Evolutionary conservation across 1,140 invertebrate genomes (phyloP).

Genomic region (Cephus cinctus): DNA sequence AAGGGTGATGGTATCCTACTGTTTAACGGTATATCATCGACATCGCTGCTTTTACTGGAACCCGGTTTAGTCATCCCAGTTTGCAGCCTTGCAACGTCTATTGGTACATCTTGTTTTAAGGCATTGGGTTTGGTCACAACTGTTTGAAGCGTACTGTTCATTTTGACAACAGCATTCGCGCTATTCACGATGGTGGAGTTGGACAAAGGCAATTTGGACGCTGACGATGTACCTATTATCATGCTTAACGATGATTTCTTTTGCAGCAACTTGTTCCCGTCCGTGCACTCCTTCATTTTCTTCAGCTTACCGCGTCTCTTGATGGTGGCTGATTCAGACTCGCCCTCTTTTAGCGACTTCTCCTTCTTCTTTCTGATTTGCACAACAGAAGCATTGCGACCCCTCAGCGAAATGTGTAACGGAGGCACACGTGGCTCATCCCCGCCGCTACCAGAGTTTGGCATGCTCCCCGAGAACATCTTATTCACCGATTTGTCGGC

Average conservation of each 20-base stretch:
- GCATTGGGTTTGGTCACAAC: constrained; percentile 48
- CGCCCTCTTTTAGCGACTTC: constrained; percentile 53
- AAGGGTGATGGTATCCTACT: constrained; percentile 54
- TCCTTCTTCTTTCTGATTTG: constrained; percentile 78
- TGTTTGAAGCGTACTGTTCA: constrained; percentile 48
- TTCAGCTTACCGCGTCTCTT: constrained; percentile 51
- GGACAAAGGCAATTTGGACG: constrained; percentile 47
- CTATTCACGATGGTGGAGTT: constrained; percentile 48
- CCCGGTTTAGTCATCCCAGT: constrained; percentile 34
- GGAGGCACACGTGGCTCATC: constrained; percentile 83
- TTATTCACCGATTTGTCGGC: constrained; percentile 54
- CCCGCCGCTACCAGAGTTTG: constrained; percentile 28
- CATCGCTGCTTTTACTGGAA: constrained; percentile 45
- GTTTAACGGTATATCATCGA: constrained; percentile 53
- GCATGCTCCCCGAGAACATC: constrained; percentile 31
- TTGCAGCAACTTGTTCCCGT: constrained; percentile 50
- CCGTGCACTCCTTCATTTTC: constrained; percentile 50
- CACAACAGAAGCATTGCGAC: constrained; percentile 84
- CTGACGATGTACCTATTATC: constrained; percentile 46
- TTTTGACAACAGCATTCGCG: constrained; percentile 41
- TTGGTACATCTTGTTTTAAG: constrained; percentile 47
- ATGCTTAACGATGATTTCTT: constrained; percentile 50
- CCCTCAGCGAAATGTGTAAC: constrained; percentile 83
- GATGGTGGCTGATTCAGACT: constrained; percentile 44
- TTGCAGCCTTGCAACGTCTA: constrained; percentile 35